Percentiles rank a stretch among this genome's conserved stretches.
Evolutionary conservation across 1,140 invertebrate species (phyloP).

Genomic region (Pseudomyrmex dendroicus): DNA sequence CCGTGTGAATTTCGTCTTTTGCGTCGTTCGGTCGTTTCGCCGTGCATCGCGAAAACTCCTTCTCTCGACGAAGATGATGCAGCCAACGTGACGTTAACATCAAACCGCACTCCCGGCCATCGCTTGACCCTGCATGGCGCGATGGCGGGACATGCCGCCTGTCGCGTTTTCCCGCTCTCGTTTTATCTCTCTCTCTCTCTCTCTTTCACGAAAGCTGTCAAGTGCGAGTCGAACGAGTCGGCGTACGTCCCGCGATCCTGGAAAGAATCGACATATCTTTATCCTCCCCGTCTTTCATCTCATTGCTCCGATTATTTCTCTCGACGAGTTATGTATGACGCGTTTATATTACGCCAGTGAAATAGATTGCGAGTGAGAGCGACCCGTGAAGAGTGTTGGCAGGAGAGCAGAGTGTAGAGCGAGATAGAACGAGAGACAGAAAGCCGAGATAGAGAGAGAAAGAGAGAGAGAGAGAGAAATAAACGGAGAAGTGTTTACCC

Average conservation of each 20-base stretch:
- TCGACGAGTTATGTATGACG: background rate
- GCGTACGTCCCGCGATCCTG: background rate
- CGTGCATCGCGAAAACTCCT: background rate
- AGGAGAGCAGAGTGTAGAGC: constrained; percentile 13
- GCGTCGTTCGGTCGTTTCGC: background rate
- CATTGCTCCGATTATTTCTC: constrained; percentile 36
- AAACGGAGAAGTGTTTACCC: constrained; percentile 38
- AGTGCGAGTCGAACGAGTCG: background rate
- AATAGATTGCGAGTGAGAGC: constrained; percentile 41
- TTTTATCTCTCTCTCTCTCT: background rate
- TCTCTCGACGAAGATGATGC: background rate
- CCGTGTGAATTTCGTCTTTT: background rate
- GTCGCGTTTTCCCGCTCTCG: constrained; percentile 25
- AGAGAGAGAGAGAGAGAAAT: background rate
- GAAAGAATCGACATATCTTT: constrained; percentile 9
- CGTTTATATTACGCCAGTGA: constrained; percentile 22
- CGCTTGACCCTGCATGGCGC: constrained; percentile 21
- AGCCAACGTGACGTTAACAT: background rate
- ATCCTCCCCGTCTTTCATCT: background rate
- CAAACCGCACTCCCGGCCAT: constrained; percentile 8
- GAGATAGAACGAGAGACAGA: constrained; percentile 31
- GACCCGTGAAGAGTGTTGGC: constrained; percentile 17
- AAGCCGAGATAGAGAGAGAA: background rate
- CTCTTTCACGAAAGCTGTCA: constrained; percentile 32
- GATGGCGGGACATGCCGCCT: constrained; percentile 7